phyloP scores from a whole-genome alignment of 1,140 invertebrate species.

The Druon quercuslanigerum region DNA sequence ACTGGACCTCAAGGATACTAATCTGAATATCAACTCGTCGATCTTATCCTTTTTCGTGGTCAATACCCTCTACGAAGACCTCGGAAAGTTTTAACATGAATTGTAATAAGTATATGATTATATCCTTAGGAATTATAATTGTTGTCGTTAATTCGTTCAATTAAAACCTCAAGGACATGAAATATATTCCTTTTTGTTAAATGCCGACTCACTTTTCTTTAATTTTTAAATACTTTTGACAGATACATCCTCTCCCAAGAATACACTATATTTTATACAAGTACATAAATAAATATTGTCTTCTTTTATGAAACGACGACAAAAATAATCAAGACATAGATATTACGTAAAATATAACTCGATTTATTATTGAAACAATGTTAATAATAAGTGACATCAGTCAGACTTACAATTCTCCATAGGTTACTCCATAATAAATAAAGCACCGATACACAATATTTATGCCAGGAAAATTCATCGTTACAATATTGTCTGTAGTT shows the following conservation, averaged over 20 bases:
- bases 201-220: no score
- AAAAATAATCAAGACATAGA: neutral
- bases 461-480: neutral
- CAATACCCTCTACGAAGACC: no score
- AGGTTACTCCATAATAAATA: neutral
- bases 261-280: neutral
- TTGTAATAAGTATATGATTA: no score
- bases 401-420: neutral
- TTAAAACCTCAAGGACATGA: neutral
- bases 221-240: no score
- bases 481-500: slow-evolving; percentile 18
- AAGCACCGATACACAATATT: neutral
- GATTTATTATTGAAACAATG: neutral
- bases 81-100: neutral
- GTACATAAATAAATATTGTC: neutral
- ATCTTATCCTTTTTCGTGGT: no score
- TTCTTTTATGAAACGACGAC: neutral
- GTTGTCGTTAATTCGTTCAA: neutral
- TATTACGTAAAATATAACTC: neutral
- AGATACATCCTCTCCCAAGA: neutral
- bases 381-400: neutral
- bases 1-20: no score
- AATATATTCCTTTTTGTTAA: neutral
- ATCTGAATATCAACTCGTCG: no score
- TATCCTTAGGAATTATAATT: neutral